Evolutionary conservation across 1,140 invertebrate genomes (phyloP).

Genomic region (Hermetia illucens): DNA sequence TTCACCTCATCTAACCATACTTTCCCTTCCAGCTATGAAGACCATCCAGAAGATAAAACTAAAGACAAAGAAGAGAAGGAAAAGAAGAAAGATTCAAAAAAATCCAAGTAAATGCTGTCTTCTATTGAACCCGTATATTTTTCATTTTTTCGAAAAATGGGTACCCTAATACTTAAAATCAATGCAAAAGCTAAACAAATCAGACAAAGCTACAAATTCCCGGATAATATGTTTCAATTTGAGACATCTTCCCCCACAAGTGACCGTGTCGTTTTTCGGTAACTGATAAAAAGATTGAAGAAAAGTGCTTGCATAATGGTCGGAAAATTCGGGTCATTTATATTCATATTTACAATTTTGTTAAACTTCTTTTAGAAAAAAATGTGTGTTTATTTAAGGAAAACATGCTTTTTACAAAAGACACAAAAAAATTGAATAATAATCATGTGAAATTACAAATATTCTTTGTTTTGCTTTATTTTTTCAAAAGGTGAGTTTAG

Average conservation of each 20-base stretch:
- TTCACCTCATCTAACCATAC: background rate
- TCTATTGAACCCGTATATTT: background rate
- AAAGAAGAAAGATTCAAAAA: constrained; percentile 26
- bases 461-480: background rate
- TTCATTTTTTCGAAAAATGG: background rate
- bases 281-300: too few relatives aligned
- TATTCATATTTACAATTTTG: too few relatives aligned
- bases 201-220: too few relatives aligned
- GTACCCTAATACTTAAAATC: background rate
- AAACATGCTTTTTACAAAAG: background rate
- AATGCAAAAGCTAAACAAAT: background rate
- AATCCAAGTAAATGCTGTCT: constrained; percentile 16
- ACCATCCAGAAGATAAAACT: constrained; percentile 39
- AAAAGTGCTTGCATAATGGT: too few relatives aligned
- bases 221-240: too few relatives aligned
- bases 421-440: background rate
- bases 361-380: too few relatives aligned
- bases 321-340: too few relatives aligned
- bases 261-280: too few relatives aligned
- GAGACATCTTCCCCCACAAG: too few relatives aligned
- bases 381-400: too few relatives aligned
- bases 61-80: constrained; percentile 31
- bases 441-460: background rate
- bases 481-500: background rate
- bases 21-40: constrained; percentile 40